Evolutionary conservation across 2,797 vertebrate genomes (phyloP).

Genomic region (Myotis myotis): DNA sequence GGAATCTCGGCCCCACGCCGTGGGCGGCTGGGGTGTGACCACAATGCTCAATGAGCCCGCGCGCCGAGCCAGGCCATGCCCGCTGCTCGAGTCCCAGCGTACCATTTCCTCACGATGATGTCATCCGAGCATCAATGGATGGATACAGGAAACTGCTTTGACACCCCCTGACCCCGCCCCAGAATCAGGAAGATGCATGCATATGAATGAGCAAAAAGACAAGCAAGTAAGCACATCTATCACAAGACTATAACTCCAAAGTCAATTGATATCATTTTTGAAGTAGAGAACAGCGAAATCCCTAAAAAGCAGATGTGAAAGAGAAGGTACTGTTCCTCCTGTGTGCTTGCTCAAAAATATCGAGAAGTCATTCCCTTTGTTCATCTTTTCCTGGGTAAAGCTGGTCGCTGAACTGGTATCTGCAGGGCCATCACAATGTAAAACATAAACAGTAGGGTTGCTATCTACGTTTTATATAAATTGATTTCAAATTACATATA

Average conservation of each 20-base stretch:
- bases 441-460: neutral
- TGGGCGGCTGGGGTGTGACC: neutral
- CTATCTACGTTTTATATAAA: neutral
- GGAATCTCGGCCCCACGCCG: constrained; percentile 60
- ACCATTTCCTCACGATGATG: neutral
- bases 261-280: neutral
- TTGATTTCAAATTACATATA: too few species aligned
- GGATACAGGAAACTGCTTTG: neutral
- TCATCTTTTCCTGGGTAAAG: neutral
- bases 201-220: neutral
- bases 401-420: neutral
- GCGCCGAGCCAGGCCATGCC: neutral
- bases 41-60: neutral
- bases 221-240: neutral
- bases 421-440: neutral
- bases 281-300: neutral
- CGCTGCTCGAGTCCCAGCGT: neutral
- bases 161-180: neutral
- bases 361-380: neutral
- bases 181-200: neutral
- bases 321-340: neutral
- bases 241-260: neutral
- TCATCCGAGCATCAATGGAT: neutral
- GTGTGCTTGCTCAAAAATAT: neutral
- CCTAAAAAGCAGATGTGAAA: neutral